A percentile compares a stretch with the other conserved stretches of the same genome.
Evolutionary conservation across 2,888 invertebrate species (phyloP).

Genomic region (Meteorus colon): DNA sequence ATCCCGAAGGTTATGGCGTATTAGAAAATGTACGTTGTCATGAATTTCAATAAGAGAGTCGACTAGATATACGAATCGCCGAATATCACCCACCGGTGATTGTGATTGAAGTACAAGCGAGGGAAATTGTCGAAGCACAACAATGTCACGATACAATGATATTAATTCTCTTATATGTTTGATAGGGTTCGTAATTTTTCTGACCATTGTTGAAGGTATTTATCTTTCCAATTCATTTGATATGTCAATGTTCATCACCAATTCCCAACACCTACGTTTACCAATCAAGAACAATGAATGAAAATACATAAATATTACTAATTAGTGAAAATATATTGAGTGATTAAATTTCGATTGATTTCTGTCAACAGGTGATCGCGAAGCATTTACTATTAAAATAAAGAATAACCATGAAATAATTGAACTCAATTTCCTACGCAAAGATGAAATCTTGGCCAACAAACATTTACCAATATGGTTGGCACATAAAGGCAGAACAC

Average conservation of each 20-base stretch:
- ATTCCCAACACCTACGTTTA: too few relatives aligned
- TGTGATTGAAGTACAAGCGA: too few relatives aligned
- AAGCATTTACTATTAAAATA: background rate
- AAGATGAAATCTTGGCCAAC: background rate
- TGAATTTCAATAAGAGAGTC: too few relatives aligned
- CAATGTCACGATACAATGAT: constrained; percentile 29
- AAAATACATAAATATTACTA: background rate
- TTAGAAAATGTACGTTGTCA: too few relatives aligned
- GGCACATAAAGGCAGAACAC: background rate
- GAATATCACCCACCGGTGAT: too few relatives aligned
- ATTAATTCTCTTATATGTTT: background rate
- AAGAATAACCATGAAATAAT: background rate
- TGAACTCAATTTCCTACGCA: background rate
- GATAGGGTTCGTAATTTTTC: background rate
- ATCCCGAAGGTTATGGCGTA: too few relatives aligned
- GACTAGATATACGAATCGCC: too few relatives aligned
- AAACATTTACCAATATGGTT: background rate
- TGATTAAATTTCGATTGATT: background rate
- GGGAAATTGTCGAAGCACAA: background rate
- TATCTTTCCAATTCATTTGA: background rate
- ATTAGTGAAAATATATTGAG: background rate
- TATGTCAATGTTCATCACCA: too few relatives aligned
- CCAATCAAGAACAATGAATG: too few relatives aligned
- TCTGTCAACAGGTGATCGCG: background rate
- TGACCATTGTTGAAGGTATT: constrained; percentile 7